Evolutionary conservation across 2,888 invertebrate species (phyloP), one percentile per base, ranked within the genome.

Genomic region (Gymnoscelis rufifasciata): DNA sequence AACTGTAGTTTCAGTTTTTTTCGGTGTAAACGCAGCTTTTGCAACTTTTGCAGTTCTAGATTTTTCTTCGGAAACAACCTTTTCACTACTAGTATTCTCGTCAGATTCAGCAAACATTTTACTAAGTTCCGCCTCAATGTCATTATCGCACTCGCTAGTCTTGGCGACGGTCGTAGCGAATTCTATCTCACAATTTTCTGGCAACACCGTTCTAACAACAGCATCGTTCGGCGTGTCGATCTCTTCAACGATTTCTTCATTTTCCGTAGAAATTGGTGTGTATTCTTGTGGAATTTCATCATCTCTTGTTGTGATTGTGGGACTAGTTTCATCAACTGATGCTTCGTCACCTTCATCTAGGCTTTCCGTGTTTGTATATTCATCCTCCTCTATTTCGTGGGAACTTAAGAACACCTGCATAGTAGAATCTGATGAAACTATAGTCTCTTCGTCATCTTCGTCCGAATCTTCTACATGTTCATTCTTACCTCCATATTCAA

Each of bases 161-260:
- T n/a, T 8, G n/a, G 14, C 30, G 19, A 13, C 30, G 31, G 37
- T 31, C 14, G n/a, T 30, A 6, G 31, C 41, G 23, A 47, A 41
- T 41, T 47, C 41, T 7, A 47, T 30, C 27, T 47, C 46, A 13
- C 26, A 37, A 4, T 37, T 37, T 13, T 38, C 41, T 15, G 26
- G 13, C 2, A 47, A 19, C 15, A 36, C 10, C 1, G 27, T 37
- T 28, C 13, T 30, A 12, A 47, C 7, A 15, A 31, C 41, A 10
- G 14, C 23, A 24, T 38, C 36, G 4, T 33, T 47, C 3, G 31
- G 15, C 14, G 31, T 15, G 6, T 14, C 15, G n/a, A 15, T n/a
- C 13, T 14, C 15, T 14, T 15, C 31, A 12, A 13, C 8, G 7
- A 7, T 13, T 13, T 14, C 14, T 1, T 12, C 13, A 13, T 33